Evolutionary conservation across 2,888 invertebrate genomes (phyloP).

Genomic region (Nemotelus nigrinus): DNA sequence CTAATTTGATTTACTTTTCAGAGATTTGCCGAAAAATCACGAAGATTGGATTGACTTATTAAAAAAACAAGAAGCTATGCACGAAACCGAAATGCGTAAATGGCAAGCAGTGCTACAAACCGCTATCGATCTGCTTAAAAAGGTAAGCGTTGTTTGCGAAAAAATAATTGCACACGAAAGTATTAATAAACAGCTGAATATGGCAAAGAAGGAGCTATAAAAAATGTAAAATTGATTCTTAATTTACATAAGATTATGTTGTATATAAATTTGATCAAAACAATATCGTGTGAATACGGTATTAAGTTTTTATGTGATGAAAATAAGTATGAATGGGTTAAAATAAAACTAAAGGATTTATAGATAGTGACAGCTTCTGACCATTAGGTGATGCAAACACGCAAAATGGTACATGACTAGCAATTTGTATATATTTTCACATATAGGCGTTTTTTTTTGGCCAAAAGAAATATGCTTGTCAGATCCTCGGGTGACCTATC

Average conservation of each 20-base stretch:
- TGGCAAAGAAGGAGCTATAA: slow-evolving; percentile 55
- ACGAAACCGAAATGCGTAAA: slow-evolving; percentile 81
- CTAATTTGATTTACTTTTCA: slow-evolving; percentile 56
- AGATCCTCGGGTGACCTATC: too few relatives aligned
- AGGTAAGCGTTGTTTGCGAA: slow-evolving; percentile 70
- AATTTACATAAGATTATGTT: slow-evolving; percentile 12
- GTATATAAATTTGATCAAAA: slow-evolving; percentile 17
- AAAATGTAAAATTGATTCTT: not conserved
- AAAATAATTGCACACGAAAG: slow-evolving; percentile 60
- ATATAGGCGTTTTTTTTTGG: too few relatives aligned
- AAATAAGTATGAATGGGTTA: too few relatives aligned
- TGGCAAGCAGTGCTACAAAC: slow-evolving; percentile 82
- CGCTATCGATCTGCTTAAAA: slow-evolving; percentile 76
- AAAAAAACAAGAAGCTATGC: slow-evolving; percentile 82
- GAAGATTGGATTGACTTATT: slow-evolving; percentile 85
- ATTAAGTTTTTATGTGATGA: too few relatives aligned
- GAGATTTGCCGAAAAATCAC: slow-evolving; percentile 77
- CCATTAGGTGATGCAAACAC: too few relatives aligned
- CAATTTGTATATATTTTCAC: too few relatives aligned
- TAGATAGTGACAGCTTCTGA: too few relatives aligned
- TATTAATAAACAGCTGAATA: slow-evolving; percentile 59
- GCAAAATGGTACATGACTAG: too few relatives aligned
- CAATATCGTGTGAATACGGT: not conserved
- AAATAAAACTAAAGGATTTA: too few relatives aligned
- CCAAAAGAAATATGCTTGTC: too few relatives aligned